Conservation (phyloP, 2,888 invertebrate species). For the Flabesymbios commensalis region DNA sequence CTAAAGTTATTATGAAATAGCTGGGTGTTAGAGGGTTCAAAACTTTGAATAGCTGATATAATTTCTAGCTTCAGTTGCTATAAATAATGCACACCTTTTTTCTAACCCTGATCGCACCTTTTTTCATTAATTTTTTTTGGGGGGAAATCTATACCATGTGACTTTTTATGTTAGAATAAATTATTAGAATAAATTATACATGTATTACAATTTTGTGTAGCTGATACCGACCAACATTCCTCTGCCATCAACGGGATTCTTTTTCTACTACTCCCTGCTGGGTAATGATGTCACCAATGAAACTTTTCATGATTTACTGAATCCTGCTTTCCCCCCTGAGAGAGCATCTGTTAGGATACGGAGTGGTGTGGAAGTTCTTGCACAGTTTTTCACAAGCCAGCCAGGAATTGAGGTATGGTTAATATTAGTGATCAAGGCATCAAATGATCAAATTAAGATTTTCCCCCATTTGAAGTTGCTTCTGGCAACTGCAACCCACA, state of each 20-base stretch:
- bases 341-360: constrained; percentile 60
- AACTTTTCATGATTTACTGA: constrained; percentile 58
- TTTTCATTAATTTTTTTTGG: no score
- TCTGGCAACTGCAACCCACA: background rate
- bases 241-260: constrained; percentile 55
- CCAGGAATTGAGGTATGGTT: constrained; percentile 57
- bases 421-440: background rate
- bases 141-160: no score
- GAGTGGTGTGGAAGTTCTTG: constrained; percentile 56
- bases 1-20: no score
- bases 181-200: no score
- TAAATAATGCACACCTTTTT: no score
- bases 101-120: no score
- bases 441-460: background rate
- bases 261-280: constrained; percentile 62
- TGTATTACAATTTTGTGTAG: no score
- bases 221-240: constrained; percentile 52
- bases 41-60: no score
- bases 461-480: background rate
- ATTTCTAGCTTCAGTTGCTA: no score
- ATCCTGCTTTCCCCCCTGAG: constrained; percentile 60
- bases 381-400: constrained; percentile 55
- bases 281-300: constrained; percentile 63
- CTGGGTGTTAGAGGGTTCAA: no score
- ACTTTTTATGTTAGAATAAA: no score